Conservation (phyloP, 2,888 invertebrate species). For the Melipona bicolor region DNA sequence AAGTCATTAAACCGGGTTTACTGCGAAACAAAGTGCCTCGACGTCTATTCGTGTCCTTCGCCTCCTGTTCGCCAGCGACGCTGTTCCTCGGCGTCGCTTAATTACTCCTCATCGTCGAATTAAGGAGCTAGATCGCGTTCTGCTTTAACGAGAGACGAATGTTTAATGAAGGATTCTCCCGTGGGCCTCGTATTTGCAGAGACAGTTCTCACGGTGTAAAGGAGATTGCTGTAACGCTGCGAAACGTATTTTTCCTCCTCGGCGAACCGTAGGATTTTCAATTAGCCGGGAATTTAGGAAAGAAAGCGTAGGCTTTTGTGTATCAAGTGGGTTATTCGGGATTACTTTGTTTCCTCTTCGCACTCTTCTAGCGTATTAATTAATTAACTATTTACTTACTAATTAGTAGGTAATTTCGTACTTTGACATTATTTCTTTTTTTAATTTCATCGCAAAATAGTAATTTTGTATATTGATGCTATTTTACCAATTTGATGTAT, state of each 20-base stretch:
- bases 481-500: too few relatives aligned
- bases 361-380: too few relatives aligned
- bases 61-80: conserved; percentile 5
- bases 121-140: conserved; percentile 70
- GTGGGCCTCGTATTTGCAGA: conserved; percentile 26
- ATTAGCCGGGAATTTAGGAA: neutral
- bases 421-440: too few relatives aligned
- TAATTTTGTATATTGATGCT: too few relatives aligned
- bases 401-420: too few relatives aligned
- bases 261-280: neutral
- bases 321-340: neutral
- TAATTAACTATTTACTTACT: too few relatives aligned
- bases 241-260: neutral
- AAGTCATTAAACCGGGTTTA: conserved; percentile 81
- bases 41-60: neutral
- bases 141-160: conserved; percentile 74
- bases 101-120: conserved; percentile 79
- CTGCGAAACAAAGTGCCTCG: conserved; percentile 77
- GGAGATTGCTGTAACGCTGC: conserved; percentile 38
- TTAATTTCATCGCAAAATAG: too few relatives aligned
- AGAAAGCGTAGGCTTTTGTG: neutral
- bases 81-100: conserved; percentile 64
- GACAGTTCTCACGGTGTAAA: conserved; percentile 67
- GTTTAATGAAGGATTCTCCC: conserved; percentile 65
- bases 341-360: neutral